Base-by-base conservation (phyloP, 2,797 vertebrate genomes). In the Lepidocolaptes lacrymiger region DNA sequence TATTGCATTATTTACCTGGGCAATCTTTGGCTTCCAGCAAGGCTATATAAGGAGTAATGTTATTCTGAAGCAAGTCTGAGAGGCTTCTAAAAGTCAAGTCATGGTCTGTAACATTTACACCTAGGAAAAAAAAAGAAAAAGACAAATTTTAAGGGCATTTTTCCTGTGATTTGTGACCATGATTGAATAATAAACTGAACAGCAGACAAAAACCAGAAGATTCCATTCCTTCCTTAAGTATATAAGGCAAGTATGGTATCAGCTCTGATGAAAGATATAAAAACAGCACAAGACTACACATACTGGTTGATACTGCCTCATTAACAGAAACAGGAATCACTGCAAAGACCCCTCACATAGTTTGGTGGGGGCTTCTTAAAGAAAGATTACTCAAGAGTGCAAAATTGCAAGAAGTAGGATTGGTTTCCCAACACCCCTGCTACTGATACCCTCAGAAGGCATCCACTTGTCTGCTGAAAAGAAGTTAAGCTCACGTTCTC, bases 91-190 rank as follows among this genome's bases (percentile, higher is more conserved):
- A 99, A 58, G 98, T 99, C 97, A 99, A 97, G 86, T 99, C 98
- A 84, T 99, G 99, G 97, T 99, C 99, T 10, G 99, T 99, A 79
- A 99, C 98, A 85, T 99, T 99, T 46, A 99, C 99, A 85, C 99
- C 99, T 99, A 77, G 14, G 14, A 6, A 69, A 88, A 92, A 75
- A 68, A 28, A 74, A 68, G n/a, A 32, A 28, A 30, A 21, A 20
- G 46, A 90, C 6, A 91, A 18, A 78, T 39, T 71, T 63, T 23
- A 95, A 68, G 46, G 61, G 21, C 6, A 34, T 51, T 82, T 96
- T 63, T 44, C 51, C 63, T 72, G 48, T 79, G 24, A 68, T 61
- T 75, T 19, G 1, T 46, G 36, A 92, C 26, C n/a, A 80, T 28
- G 48, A 88, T 0, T 24, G 23, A n/a, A 71, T 28, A 64, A 67